Conservation (phyloP, 2,888 invertebrate genomes). For the Diarsia mendica region DNA sequence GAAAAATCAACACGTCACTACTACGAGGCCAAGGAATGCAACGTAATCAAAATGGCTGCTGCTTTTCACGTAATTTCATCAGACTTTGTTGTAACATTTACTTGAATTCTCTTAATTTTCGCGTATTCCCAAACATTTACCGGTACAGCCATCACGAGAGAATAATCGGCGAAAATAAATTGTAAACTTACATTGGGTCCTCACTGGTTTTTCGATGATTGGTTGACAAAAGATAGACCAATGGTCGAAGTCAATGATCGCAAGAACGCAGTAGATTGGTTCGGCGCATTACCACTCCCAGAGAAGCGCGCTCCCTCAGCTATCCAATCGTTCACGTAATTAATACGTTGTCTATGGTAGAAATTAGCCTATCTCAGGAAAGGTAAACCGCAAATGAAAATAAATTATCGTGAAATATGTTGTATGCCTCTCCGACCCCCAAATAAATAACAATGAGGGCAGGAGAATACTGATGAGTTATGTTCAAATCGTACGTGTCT, state of each 20-base stretch:
- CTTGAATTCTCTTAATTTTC: constrained; percentile 67
- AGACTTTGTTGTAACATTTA: constrained; percentile 68
- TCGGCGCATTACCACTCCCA: constrained; percentile 92
- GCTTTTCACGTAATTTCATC: constrained; percentile 78
- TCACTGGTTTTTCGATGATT: constrained; percentile 96
- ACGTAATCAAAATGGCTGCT: constrained; percentile 89
- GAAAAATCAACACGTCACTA: constrained; percentile 82
- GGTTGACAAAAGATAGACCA: constrained; percentile 96
- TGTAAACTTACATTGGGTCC: constrained; percentile 89
- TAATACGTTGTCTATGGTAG: constrained; percentile 84
- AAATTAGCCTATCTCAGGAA: constrained; percentile 67
- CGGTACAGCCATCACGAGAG: constrained; percentile 74
- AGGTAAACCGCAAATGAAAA: constrained; percentile 18
- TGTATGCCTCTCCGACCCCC: not conserved
- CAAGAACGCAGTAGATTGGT: constrained; percentile 94
- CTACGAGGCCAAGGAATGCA: constrained; percentile 79
- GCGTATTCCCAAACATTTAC: constrained; percentile 64
- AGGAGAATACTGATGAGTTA: not conserved
- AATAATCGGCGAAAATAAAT: constrained; percentile 83
- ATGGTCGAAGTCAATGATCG: constrained; percentile 94
- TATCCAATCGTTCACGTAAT: constrained; percentile 88
- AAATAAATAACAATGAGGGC: not conserved
- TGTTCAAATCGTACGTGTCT: not conserved
- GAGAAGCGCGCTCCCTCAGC: constrained; percentile 82
- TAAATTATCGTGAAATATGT: not conserved